Evolutionary conservation across 2,888 invertebrate species (phyloP).

Genomic region (Megastigmus dorsalis): DNA sequence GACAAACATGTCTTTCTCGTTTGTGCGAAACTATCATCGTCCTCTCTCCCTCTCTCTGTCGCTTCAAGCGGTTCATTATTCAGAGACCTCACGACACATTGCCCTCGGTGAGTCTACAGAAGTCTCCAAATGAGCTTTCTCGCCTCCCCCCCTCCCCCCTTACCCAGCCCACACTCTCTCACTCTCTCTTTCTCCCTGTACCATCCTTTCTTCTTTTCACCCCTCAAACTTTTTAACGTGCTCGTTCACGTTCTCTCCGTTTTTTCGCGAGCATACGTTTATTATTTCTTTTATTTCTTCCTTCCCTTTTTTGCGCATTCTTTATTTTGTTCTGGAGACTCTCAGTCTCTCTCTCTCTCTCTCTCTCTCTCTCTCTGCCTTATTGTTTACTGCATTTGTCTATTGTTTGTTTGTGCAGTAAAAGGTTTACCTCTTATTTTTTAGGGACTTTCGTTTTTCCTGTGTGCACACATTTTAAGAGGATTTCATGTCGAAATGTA

Average conservation of each 20-base stretch:
- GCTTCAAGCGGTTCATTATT: conserved; percentile 67
- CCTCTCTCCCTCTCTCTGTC: conserved; percentile 14
- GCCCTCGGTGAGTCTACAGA: conserved; percentile 57
- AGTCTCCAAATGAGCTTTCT: conserved; percentile 58
- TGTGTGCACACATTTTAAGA: too few relatives aligned
- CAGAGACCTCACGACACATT: conserved; percentile 64
- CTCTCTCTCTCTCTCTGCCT: too few relatives aligned
- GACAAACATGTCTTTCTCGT: conserved; percentile 60
- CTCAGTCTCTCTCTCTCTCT: too few relatives aligned
- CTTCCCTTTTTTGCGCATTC: not conserved
- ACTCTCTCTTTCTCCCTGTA: too few relatives aligned
- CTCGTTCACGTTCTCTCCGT: not conserved
- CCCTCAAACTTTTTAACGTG: not conserved
- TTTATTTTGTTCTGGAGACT: too few relatives aligned
- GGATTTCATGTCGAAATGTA: too few relatives aligned
- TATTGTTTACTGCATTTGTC: too few relatives aligned
- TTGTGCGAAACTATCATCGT: conserved; percentile 46
- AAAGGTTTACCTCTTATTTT: too few relatives aligned
- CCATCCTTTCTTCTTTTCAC: not conserved
- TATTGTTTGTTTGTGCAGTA: too few relatives aligned
- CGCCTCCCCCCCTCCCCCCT: conserved; percentile 51
- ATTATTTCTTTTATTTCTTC: not conserved
- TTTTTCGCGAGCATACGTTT: not conserved
- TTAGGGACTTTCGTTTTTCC: too few relatives aligned
- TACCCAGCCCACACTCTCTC: too few relatives aligned